Evolutionary conservation across 2,888 invertebrate species (phyloP), one percentile per base, ranked within the genome.

Genomic region (Cheilosia vernalis): DNA sequence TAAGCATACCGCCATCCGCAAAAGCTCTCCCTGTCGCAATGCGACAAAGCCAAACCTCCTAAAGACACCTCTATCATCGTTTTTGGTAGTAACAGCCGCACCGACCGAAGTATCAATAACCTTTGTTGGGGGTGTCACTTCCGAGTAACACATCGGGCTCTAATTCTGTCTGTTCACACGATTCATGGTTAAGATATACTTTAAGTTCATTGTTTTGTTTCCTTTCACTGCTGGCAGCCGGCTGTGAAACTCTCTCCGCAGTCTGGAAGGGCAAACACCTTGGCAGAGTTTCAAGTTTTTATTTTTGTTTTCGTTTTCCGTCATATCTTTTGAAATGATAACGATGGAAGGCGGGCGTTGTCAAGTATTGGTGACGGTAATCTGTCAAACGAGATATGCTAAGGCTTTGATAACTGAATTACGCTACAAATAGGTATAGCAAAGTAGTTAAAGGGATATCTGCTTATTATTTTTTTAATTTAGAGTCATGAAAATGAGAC

Each of bases 1-100:
- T 37, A 1, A 37, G 13, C 3, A 10, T 10, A 33, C 10, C 24
- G 15, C 13, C 13, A 15, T 51, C 27, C 5, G 5, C 4, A 24
- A 27, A 27, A n/a, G 24, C 4, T 2, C 2, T 15, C 51, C 6
- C 2, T 24, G 51, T 13, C 51, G 51, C 51, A 51, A 4, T 24
- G 51, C 51, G 51, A 15, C 51, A 51, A 24, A 15, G 51, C 27
- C 51, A 53, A 47, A 44, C n/a, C n/a, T n/a, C 61, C 61, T 30
- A 47, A 47, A 72, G 51, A 72, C 53, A 61, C 72, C 53, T 73
- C 51, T 37, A 73, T 63, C 61, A 73, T 73, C 61, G 53, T 74
- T 74, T 74, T 74, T 74, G 73, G 64, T 64, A 74, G 30, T 74
- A 55, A 27, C 30, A 55, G 7, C 10, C 9, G 15, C 27, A 69